A percentile compares a stretch with the other conserved stretches of the same genome.
These are phyloP conservation scores for Phytoseiulus persimilis DNA, from an alignment of 2,888 invertebrate species.

Conservation along the genomic window DNA sequence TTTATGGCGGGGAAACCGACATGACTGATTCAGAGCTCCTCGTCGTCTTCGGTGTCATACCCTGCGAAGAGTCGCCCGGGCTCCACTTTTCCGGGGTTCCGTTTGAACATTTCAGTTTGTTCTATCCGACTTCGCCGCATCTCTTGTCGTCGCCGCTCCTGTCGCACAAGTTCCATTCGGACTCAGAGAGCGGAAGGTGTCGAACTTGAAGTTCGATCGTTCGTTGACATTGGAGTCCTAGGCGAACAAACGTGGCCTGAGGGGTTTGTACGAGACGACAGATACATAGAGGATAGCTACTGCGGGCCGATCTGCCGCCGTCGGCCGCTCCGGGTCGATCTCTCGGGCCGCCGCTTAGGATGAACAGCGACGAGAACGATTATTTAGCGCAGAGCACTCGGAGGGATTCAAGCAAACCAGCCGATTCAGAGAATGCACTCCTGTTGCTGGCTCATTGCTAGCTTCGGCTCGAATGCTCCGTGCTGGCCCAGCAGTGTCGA, in stretches of 20 bases:
- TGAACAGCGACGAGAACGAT: not conserved
- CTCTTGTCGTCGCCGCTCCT: not conserved
- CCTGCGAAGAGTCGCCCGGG: too few relatives aligned
- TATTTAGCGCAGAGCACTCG: not conserved
- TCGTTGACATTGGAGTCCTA: not conserved
- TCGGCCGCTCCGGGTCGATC: not conserved
- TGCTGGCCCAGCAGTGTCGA: not conserved
- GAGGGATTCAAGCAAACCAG: not conserved
- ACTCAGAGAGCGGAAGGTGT: not conserved
- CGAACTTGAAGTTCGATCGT: not conserved
- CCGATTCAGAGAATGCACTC: not conserved
- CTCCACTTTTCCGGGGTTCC: too few relatives aligned
- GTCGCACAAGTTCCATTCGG: not conserved
- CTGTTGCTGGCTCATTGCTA: not conserved
- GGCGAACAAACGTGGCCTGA: not conserved
- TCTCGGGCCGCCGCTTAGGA: not conserved
- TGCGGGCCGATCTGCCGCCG: not conserved
- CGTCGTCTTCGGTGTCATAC: too few relatives aligned
- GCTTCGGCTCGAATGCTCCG: not conserved
- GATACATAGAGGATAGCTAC: not conserved
- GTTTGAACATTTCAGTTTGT: too few relatives aligned
- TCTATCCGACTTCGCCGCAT: too few relatives aligned
- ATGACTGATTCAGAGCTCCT: too few relatives aligned
- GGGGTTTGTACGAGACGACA: not conserved
- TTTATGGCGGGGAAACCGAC: too few relatives aligned